Evolutionary conservation across 2,113 vertebrate species (phyloP), one percentile per base, ranked within the genome.

Genomic region (Catagonus wagneri): DNA sequence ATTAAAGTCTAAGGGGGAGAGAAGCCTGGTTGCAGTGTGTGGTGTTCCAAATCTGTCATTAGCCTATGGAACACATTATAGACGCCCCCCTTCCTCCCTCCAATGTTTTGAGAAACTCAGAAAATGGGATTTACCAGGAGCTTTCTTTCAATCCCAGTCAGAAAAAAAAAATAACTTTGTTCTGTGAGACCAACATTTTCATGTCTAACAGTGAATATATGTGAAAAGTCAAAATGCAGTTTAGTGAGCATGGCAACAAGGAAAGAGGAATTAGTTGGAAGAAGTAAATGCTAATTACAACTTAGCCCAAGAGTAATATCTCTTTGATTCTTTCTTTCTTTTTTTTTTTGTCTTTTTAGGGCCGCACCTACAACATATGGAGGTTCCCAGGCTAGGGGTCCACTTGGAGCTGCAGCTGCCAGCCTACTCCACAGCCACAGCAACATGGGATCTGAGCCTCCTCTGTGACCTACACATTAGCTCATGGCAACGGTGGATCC

Each of bases 81-180:
- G 8, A 5, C 1, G 36, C 1, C 0, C 2, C 1, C 9, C 7
- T 4, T 63, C 16, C 1, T 23, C 2, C 27, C 12, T 10, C 25
- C 6, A 58, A 32, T 15, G 65, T 68, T 83, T 69, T 54, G 20
- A 88, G 34, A 87, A 94, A n/a, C 61, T 93, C 32, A 80, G 58
- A 78, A 81, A 63, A 66, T 29, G 44, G 29, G 32, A 32, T 29
- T 68, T 34, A 56, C 78, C 12, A 36, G 81, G 65, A 83, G 6
- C 15, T 90, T 44, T 71, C 15, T 90, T 44, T 71, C 56, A 44
- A 19, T 87, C 4, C 27, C 6, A 74, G 44, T 52, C 3, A 83
- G 68, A 52, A 96, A 91, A 65, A 29, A 7, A 16, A 9, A 63
- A 63, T 74, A 36, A 19, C 13, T 54, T 94, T 7, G 56, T 83